phyloP scores from a whole-genome alignment of 2,113 vertebrate species.

The Terrapene triunguis region DNA sequence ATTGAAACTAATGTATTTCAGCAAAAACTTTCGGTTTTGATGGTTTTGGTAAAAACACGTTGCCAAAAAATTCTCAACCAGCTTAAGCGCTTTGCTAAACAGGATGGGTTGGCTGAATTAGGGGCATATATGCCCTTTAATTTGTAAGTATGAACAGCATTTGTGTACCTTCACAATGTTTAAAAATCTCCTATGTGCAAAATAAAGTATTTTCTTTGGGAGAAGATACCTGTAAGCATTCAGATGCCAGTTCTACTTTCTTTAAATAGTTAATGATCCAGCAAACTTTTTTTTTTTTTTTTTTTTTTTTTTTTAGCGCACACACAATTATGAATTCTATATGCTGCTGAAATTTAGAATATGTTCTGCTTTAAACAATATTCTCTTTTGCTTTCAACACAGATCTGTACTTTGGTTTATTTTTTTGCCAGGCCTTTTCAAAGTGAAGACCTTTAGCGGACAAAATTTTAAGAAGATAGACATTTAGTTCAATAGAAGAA shows the following conservation, averaged over 20 bases:
- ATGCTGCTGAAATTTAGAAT: not conserved
- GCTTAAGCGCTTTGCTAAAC: not conserved
- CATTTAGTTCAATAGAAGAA: conserved; percentile 63
- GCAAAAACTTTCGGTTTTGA: not conserved
- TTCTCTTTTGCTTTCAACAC: conserved; percentile 4
- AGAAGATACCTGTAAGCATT: not conserved
- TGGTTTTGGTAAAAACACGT: not conserved
- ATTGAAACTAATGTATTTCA: not conserved
- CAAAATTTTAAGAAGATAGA: conserved; percentile 66
- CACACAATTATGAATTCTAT: not conserved
- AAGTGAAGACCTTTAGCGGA: conserved; percentile 37
- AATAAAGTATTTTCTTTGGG: not conserved
- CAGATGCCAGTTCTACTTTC: not conserved
- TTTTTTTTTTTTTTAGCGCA: not conserved
- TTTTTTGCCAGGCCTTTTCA: conserved; percentile 14
- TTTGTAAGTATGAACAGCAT: not conserved
- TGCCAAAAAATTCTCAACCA: not conserved
- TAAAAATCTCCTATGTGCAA: not conserved
- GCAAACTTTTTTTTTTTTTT: not conserved
- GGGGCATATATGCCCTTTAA: not conserved
- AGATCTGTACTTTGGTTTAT: not conserved
- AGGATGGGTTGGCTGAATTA: not conserved
- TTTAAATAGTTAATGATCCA: not conserved
- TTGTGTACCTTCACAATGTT: not conserved
- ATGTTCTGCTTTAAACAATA: not conserved